Evolutionary conservation across 2,797 vertebrate species (phyloP).

Genomic region (Danio albolineatus): DNA sequence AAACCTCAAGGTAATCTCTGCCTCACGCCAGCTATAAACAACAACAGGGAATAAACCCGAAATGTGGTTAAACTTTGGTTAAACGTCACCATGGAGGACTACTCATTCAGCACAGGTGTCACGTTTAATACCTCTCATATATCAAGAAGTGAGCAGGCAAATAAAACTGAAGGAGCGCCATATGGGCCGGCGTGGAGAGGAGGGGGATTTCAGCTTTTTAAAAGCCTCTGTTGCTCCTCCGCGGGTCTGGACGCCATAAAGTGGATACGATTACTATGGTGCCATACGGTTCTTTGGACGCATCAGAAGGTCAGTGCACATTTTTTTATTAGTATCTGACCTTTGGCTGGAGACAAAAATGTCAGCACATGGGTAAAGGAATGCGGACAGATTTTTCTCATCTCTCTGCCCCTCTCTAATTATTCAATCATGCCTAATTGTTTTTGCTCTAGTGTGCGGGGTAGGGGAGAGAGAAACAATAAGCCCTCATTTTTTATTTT

Average conservation of each 20-base stretch:
- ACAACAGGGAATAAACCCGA: conserved; percentile 31
- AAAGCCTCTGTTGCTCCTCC: conserved; percentile 64
- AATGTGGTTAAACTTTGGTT: conserved; percentile 71
- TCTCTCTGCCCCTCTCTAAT: conserved; percentile 62
- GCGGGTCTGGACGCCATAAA: conserved; percentile 55
- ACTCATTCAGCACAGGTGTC: conserved; percentile 82
- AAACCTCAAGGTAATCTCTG: conserved; percentile 81
- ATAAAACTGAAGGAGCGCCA: conserved; percentile 71
- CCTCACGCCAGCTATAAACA: conserved; percentile 73
- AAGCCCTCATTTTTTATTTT: conserved; percentile 53
- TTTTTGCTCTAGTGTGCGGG: conserved; percentile 70
- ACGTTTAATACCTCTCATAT: conserved; percentile 84
- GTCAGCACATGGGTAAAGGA: not conserved
- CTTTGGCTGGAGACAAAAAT: conserved; percentile 60
- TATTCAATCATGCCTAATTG: conserved; percentile 79
- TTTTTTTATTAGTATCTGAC: conserved; percentile 65
- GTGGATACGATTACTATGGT: conserved; percentile 44
- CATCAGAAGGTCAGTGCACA: conserved; percentile 55
- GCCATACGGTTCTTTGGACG: conserved; percentile 18
- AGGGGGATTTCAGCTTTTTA: conserved; percentile 74
- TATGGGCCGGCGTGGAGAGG: conserved; percentile 69
- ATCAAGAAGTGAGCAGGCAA: conserved; percentile 78
- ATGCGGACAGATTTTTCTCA: not conserved
- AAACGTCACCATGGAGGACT: conserved; percentile 72
- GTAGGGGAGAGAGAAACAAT: conserved; percentile 30